Evolutionary conservation across 1,140 invertebrate species (phyloP), one percentile per base, ranked within the genome.

Genomic region (Drosophila cardini): DNA sequence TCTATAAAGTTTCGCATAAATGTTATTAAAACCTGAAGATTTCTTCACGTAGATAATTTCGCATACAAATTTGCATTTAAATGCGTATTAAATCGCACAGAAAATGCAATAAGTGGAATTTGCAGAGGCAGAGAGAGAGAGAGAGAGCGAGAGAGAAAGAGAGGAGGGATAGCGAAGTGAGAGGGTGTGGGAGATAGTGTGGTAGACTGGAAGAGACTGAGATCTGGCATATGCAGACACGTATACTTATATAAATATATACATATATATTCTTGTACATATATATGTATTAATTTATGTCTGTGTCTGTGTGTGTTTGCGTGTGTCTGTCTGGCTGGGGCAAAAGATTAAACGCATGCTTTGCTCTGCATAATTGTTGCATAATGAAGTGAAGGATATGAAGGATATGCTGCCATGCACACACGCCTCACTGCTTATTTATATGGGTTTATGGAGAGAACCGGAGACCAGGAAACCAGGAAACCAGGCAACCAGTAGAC

Each of bases 371-470:
- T 89, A 89, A 89, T 89, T 89, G 84, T 89, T 89, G 84, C 85
- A 84, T 89, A 89, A 89, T 89, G 84, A 89, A 89, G 85, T 89
- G 85, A 80, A 90, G 80, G 84, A 87, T 89, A 89, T 87, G 79
- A 87, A 89, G 80, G 80, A 89, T 90, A 75, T 90, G 77, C 74
- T 74, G 80, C 48, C 69, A 67, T 53, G 55, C 61, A 72, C 76
- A 56, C 60, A 72, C 65, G 40, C 46, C 60, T 60, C 69, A 58
- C 68, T 89, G 84, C 64, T 78, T 87, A 89, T 89, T 84, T 89
- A 89, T 84, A 86, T 79, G 82, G 73, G 80, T 85, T 75, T 7
- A 57, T 52, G 73, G 68, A 63, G 45, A 69, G 80, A 70, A 74
- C 77, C 80, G 45, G 40, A 13, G 40, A 15, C n/a, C 43, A 45